Evolutionary conservation across 1,140 invertebrate species (phyloP).

Genomic region (Drosophila arawakana): DNA sequence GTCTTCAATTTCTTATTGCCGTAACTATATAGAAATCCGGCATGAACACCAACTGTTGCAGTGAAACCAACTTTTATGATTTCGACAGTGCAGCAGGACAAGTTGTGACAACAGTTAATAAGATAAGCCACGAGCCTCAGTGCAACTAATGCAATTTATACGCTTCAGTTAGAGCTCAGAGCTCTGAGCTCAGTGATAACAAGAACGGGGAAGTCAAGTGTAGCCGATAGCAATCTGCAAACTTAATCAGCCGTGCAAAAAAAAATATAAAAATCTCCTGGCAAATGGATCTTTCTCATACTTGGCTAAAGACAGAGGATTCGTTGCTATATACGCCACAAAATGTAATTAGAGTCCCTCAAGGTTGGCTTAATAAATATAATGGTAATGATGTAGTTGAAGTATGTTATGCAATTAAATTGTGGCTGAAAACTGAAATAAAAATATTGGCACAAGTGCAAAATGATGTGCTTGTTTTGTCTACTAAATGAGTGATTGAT

Average conservation of each 20-base stretch:
- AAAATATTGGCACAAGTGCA: background rate
- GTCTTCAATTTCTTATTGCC: background rate
- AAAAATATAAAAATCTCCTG: slow-evolving; percentile 25
- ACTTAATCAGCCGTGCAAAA: slow-evolving; percentile 72
- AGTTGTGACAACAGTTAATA: slow-evolving; percentile 52
- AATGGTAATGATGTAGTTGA: background rate
- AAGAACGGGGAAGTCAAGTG: slow-evolving; percentile 23
- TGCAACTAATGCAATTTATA: slow-evolving; percentile 67
- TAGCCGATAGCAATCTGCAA: slow-evolving; percentile 60
- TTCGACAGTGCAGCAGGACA: background rate
- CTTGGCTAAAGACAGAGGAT: background rate
- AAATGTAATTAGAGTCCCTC: slow-evolving; percentile 12
- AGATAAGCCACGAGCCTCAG: slow-evolving; percentile 52
- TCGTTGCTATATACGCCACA: background rate
- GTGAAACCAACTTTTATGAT: background rate
- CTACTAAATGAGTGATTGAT: slow-evolving; percentile 36
- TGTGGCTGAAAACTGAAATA: background rate
- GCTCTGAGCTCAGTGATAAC: background rate
- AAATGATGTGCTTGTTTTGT: slow-evolving; percentile 30
- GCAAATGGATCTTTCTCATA: background rate
- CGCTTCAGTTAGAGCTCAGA: slow-evolving; percentile 14
- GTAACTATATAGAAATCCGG: background rate
- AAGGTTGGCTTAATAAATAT: slow-evolving; percentile 1
- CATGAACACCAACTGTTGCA: background rate
- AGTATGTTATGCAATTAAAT: background rate